These are phyloP conservation scores for Scelioninae gen. 1 DNA, from an alignment of 2,888 invertebrate species.

Conservation along the genomic window DNA sequence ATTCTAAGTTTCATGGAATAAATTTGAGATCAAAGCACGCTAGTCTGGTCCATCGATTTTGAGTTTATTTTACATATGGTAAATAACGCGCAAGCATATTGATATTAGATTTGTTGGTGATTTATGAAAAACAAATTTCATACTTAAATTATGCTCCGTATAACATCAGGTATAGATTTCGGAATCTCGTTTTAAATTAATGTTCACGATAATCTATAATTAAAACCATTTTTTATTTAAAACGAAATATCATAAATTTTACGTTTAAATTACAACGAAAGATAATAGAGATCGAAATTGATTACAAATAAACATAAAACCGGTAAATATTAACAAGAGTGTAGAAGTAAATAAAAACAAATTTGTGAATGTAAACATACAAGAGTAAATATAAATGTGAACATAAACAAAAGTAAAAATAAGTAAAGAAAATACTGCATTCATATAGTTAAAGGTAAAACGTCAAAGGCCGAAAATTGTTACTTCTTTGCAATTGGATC, in stretches of 20 bases:
- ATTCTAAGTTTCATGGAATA: constrained; percentile 29
- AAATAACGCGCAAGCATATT: constrained; percentile 47
- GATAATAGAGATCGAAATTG: not conserved
- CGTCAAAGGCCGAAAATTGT: no score
- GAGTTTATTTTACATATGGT: constrained; percentile 51
- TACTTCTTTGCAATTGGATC: no score
- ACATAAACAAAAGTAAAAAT: no score
- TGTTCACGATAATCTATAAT: not conserved
- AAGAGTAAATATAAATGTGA: no score
- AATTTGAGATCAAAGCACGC: constrained; percentile 39
- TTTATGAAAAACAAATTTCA: constrained; percentile 57
- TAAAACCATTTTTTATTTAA: no score
- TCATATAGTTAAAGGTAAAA: no score
- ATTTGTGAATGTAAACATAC: no score
- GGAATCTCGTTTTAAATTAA: not conserved
- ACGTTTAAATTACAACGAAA: no score
- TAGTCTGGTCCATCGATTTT: constrained; percentile 51
- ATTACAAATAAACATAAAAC: not conserved
- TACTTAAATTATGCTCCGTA: constrained; percentile 4
- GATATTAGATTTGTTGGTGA: constrained; percentile 56
- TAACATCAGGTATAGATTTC: not conserved
- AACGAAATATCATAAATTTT: not conserved
- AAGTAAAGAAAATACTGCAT: no score
- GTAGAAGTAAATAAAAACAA: no score
- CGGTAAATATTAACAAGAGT: no score